A percentile compares a stretch with the other conserved stretches of the same genome.
These are phyloP conservation scores for Sphyrna mokarran DNA, from an alignment of 2,113 vertebrate species.

Conservation along the genomic window DNA sequence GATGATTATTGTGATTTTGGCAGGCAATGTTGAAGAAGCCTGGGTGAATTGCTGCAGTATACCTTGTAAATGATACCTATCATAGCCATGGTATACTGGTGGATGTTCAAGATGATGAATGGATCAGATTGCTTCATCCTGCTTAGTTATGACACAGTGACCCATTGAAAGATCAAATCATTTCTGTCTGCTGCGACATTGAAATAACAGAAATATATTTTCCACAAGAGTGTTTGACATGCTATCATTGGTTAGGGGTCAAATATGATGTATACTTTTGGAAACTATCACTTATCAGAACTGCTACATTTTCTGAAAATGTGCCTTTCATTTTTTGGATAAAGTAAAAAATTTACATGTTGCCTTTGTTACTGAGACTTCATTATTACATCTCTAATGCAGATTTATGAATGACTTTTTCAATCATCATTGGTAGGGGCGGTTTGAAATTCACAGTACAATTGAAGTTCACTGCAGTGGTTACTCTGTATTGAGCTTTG, in stretches of 20 bases:
- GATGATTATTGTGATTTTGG: neutral
- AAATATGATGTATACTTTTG: neutral
- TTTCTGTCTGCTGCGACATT: neutral
- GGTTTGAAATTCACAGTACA: too few relatives aligned
- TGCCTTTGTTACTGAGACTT: too few relatives aligned
- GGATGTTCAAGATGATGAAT: neutral
- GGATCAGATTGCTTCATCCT: neutral
- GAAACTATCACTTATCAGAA: neutral
- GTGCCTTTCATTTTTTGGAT: neutral
- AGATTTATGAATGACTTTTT: too few relatives aligned
- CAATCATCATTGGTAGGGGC: too few relatives aligned
- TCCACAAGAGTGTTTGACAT: neutral
- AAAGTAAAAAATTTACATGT: too few relatives aligned
- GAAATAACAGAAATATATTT: neutral
- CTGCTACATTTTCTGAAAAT: neutral
- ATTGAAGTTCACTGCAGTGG: neutral
- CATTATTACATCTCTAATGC: too few relatives aligned
- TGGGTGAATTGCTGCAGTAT: neutral
- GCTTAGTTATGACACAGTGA: neutral
- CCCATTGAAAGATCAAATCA: neutral
- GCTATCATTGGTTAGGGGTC: neutral
- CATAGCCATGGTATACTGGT: neutral
- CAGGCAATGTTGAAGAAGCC: neutral
- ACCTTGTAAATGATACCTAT: neutral
- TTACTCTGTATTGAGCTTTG: neutral